A percentile compares a stretch with the other conserved stretches of the same genome.
Evolutionary conservation across 2,888 invertebrate species (phyloP).

Genomic region (Heliconius cydno): DNA sequence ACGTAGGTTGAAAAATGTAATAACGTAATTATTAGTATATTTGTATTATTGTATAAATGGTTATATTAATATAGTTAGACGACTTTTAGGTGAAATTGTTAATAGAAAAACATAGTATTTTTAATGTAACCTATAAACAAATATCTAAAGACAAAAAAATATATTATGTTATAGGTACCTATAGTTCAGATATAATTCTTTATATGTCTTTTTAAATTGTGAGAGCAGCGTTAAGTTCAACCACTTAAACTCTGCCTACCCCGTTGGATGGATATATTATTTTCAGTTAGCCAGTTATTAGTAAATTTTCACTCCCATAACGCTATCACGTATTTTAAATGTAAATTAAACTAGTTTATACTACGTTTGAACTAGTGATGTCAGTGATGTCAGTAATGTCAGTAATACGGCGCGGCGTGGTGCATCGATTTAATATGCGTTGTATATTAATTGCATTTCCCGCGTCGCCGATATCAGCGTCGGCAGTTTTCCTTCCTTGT

Average conservation of each 20-base stretch:
- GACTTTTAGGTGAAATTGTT: background rate
- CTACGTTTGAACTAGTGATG: conserved; percentile 19
- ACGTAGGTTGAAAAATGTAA: background rate
- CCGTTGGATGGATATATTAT: too few relatives aligned
- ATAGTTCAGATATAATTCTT: too few relatives aligned
- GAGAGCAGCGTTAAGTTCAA: too few relatives aligned
- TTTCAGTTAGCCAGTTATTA: too few relatives aligned
- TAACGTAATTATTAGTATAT: background rate
- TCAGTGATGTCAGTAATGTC: conserved; percentile 1
- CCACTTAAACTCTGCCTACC: too few relatives aligned
- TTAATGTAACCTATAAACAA: background rate
- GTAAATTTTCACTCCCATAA: background rate
- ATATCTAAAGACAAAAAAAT: background rate
- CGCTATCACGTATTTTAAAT: background rate
- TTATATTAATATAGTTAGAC: too few relatives aligned
- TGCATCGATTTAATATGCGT: conserved; percentile 21
- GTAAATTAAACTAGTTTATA: conserved; percentile 2
- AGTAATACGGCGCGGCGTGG: background rate
- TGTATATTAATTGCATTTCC: conserved; percentile 34
- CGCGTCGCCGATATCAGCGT: conserved; percentile 29
- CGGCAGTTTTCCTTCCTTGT: conserved; percentile 36
- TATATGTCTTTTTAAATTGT: too few relatives aligned
- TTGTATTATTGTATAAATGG: background rate
- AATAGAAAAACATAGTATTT: background rate
- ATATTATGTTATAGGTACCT: too few relatives aligned